These are phyloP conservation scores for Cephus rjabovi DNA, from an alignment of 2,888 invertebrate genomes.

Conservation along the genomic window DNA sequence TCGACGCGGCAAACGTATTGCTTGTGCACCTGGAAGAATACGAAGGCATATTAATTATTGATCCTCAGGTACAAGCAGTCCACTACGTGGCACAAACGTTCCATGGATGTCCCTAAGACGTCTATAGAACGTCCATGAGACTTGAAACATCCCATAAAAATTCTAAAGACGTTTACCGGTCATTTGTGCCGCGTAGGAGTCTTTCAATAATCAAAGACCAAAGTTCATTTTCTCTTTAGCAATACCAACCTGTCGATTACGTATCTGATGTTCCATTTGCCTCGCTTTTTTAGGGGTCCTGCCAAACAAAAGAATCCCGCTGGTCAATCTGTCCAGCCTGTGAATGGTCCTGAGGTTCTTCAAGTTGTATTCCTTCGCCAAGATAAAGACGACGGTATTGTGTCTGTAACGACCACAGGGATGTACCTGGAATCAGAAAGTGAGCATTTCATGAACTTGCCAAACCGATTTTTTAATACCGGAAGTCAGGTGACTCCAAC, in stretches of 20 bases:
- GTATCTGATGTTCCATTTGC: conserved; percentile 95
- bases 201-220: conserved; percentile 2
- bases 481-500: neutral
- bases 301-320: conserved; percentile 92
- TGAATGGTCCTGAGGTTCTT: conserved; percentile 95
- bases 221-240: neutral
- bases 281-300: conserved; percentile 93
- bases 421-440: conserved; percentile 80
- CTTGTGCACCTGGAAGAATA: conserved; percentile 77
- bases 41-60: neutral
- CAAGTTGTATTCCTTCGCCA: conserved; percentile 95
- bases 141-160: neutral
- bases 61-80: neutral
- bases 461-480: neutral
- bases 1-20: conserved; percentile 96
- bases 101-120: too few relatives aligned
- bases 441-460: neutral
- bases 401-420: conserved; percentile 98
- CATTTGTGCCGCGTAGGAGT: neutral
- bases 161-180: neutral
- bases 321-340: conserved; percentile 95
- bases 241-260: conserved; percentile 76
- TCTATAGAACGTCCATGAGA: too few relatives aligned
- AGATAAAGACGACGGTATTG: conserved; percentile 96
- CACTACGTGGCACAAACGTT: neutral